Percentiles rank a stretch among this genome's conserved stretches.
Evolutionary conservation across 2,888 invertebrate genomes (phyloP).

Genomic region (Mycalesis mineus): DNA sequence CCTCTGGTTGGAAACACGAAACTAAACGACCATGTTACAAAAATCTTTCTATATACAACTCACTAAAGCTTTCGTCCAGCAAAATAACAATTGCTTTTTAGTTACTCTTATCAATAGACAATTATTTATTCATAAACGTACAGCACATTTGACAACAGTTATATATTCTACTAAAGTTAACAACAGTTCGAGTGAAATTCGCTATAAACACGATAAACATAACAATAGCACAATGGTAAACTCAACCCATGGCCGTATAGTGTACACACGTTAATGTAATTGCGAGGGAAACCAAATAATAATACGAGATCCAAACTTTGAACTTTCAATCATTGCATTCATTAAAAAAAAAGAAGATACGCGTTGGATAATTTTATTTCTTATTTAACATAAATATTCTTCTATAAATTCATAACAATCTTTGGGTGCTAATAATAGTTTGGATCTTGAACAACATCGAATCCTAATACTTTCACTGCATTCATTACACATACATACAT

Average conservation of each 20-base stretch:
- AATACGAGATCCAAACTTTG: slow-evolving; percentile 38
- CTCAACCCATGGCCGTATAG: slow-evolving; percentile 20
- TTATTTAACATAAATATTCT: slow-evolving; percentile 78
- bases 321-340: slow-evolving; percentile 48
- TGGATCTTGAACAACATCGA: slow-evolving; percentile 56
- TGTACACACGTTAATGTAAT: neutral
- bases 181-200: too few relatives aligned
- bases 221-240: neutral
- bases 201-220: too few relatives aligned
- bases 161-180: too few relatives aligned
- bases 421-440: slow-evolving; percentile 72
- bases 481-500: slow-evolving; percentile 43
- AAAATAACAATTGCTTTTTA: too few relatives aligned
- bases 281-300: neutral
- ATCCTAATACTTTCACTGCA: slow-evolving; percentile 43
- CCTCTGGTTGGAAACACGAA: slow-evolving; percentile 45
- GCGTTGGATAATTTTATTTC: slow-evolving; percentile 71
- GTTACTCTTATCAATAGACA: too few relatives aligned
- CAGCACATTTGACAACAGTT: too few relatives aligned
- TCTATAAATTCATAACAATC: slow-evolving; percentile 79
- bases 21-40: slow-evolving; percentile 24
- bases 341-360: slow-evolving; percentile 39
- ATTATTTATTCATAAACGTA: too few relatives aligned
- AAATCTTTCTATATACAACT: neutral
- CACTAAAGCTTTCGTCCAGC: too few relatives aligned